Evolutionary conservation across 2,888 invertebrate genomes (phyloP), one percentile per base, ranked within the genome.

Genomic region (Scelioninae gen. 1): DNA sequence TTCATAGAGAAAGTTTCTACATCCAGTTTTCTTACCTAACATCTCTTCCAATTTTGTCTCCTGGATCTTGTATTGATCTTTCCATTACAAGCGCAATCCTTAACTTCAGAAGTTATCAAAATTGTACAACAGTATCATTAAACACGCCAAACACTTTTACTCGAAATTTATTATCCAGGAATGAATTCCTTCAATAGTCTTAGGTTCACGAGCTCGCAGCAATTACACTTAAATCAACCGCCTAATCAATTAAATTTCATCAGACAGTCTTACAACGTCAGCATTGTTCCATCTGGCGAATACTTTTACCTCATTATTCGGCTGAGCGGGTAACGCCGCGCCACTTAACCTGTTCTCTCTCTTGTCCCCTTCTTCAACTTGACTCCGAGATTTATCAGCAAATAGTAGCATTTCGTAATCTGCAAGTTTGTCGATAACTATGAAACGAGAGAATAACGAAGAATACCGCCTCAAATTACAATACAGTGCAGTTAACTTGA

Each of bases 251-350:
- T 82, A 82, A 78, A 74, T 78, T 76, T 72, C 82, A 53, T 63
- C 65, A n/a, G 66, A 56, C 77, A 47, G 34, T 62, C 56, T 40
- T 60, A 55, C 77, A 45, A 32, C 75, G 77, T 82, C 77, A 77
- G 82, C 77, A 63, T 68, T 71, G 71, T 74, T 76, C 76, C 65
- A 71, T 69, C 68, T 32, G 72, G 49, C 43, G 58, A 65, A 82
- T 77, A 82, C 77, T 82, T 82, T 71, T 71, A 60, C 76, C 82
- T 82, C 65, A 72, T 82, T 78, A 77, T 71, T 75, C 82, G 75
- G 63, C 43, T 69, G 74, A 74, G 53, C 69, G 82, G 38, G 47
- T 75, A 43, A 10, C n/a, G 40, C 40, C 47, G 47, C 15, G 47
- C 23, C 23, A 23, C 23, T 23, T 23, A 23, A 23, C 23, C 23